Conservation (phyloP, 2,113 vertebrate species). For the Piaya cayana region DNA sequence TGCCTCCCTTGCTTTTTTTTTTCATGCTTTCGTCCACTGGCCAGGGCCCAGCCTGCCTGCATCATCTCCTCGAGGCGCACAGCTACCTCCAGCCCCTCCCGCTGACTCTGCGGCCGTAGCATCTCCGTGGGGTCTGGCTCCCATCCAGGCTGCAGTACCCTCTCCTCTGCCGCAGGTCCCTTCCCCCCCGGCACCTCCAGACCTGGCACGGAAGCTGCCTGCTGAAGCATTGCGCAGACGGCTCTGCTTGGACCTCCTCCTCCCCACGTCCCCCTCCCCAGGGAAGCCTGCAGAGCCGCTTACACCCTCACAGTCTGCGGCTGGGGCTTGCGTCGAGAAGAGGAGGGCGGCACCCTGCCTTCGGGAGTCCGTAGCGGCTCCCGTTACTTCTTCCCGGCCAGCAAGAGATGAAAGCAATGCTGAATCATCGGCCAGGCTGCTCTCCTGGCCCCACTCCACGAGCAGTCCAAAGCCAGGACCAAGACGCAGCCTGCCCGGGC, state of each 20-base stretch:
- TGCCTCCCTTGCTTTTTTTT: neutral
- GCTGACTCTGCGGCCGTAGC: neutral
- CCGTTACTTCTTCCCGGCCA: fast-evolving
- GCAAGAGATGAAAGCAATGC: neutral
- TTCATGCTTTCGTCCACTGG: neutral
- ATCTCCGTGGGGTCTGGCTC: slow-evolving; percentile 13
- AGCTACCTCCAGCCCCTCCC: neutral
- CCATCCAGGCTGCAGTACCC: slow-evolving; percentile 49
- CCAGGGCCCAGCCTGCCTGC: neutral
- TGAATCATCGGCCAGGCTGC: neutral
- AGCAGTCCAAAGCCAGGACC: neutral
- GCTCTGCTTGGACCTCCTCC: neutral
- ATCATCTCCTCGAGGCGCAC: neutral
- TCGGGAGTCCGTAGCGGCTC: neutral
- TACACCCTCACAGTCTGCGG: neutral
- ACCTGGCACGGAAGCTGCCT: neutral
- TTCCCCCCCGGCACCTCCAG: slow-evolving; percentile 9
- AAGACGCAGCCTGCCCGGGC: neutral
- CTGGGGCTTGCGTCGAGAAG: too few species aligned
- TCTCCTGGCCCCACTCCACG: neutral
- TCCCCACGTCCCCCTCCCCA: neutral
- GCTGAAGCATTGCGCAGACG: neutral
- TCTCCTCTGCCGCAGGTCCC: slow-evolving; percentile 27
- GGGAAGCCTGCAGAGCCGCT: neutral
- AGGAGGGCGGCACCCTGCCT: neutral